Base-by-base conservation (phyloP, 2,888 invertebrate species). In the Poecilobothrus nobilitatus region DNA sequence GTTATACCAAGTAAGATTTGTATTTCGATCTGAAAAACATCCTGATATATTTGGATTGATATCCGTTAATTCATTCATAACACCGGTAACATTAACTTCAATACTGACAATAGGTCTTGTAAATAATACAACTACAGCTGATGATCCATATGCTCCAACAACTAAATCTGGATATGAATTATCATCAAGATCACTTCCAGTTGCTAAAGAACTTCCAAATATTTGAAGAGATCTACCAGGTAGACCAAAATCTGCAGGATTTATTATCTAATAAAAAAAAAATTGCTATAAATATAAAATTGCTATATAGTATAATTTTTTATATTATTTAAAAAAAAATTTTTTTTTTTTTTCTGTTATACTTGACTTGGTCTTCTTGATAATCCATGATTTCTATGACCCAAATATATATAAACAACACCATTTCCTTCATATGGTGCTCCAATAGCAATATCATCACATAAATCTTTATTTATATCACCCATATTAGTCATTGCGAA, bases 141-240 rank as follows among this genome's bases (percentile, higher is more conserved):
- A 88, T 72, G 88, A 86, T 78, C 92, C 92, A 76, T 92, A 94
- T 63, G 94, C 93, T 67, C 94, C 95, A 33, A 96, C 88, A 67
- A 95, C 84, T 70, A 98, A 84, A 85, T 98, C 99, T 1, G 97
- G 95, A 83, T 98, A 99, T 4, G 92, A 92, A 82, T 99, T 99
- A 65, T 86, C 85, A 82, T 99, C 99, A 80, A 99, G 86, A 82
- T 99, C 99, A 67, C 92, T 84, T 37, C 96, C 95, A 63, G 97
- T 97, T 67, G 94, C 91, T 53, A 99, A 83, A 0, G 97, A 94
- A 79, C 95, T 95, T 9, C 99, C 99, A 76, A 99, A 95, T 0
- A 94, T 94, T 73, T 81, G 85, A 72, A 91, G 81, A 5, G 86
- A 80, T 71, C 80, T 81, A 27, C 27, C 18, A 1, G 27, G 27